Percentiles rank a stretch among this genome's conserved stretches.
phyloP scores from a whole-genome alignment of 2,113 vertebrate genomes.

The Etheostoma cragini region DNA sequence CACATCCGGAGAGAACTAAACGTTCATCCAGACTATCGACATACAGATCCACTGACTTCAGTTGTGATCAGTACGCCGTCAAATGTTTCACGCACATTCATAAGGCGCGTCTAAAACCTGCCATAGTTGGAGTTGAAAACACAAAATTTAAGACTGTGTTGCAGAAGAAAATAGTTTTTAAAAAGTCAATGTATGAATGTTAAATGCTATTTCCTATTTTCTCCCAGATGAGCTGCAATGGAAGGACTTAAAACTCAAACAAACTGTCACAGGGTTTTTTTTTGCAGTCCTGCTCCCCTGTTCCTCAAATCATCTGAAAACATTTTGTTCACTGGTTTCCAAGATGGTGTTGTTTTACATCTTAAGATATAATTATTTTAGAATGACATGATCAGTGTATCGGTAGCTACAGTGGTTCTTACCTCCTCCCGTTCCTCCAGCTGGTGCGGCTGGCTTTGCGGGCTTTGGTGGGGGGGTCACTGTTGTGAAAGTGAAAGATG shows the following conservation, averaged over 20 bases:
- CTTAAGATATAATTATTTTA: background rate
- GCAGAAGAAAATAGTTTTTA: background rate
- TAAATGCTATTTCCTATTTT: too few species aligned
- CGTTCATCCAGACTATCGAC: too few species aligned
- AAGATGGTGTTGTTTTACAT: background rate
- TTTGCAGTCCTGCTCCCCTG: background rate
- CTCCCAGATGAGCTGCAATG: too few species aligned
- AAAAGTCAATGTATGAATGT: too few species aligned
- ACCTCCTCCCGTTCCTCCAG: slow-evolving; percentile 38
- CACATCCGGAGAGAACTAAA: too few species aligned
- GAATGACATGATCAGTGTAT: background rate
- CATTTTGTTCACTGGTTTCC: background rate
- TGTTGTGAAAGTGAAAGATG: background rate
- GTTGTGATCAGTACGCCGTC: background rate
- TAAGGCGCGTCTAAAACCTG: background rate
- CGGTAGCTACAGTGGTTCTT: background rate
- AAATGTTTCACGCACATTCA: background rate
- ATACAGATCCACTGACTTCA: background rate
- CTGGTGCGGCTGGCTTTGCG: slow-evolving; percentile 12
- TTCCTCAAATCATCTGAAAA: background rate
- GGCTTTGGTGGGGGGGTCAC: slow-evolving; percentile 19
- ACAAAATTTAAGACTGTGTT: background rate
- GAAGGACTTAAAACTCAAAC: too few species aligned
- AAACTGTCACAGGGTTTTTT: too few species aligned
- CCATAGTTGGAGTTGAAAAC: background rate